These are phyloP conservation scores for Acleris laterana DNA, from an alignment of 2,888 invertebrate genomes.

Conservation along the genomic window DNA sequence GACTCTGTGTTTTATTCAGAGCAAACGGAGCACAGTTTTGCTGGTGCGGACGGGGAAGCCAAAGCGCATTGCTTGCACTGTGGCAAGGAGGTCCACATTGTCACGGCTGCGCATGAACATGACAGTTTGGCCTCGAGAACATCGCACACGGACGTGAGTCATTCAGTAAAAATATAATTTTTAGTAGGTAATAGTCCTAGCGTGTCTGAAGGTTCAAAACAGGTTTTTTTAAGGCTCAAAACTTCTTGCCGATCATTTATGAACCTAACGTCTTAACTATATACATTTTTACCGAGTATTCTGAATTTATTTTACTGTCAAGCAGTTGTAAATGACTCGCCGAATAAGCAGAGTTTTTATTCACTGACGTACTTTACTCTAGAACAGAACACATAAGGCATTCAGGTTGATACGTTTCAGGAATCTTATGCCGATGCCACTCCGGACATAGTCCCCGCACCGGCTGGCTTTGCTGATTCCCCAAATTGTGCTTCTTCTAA, in stretches of 20 bases:
- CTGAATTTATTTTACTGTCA: too few relatives aligned
- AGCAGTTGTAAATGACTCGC: too few relatives aligned
- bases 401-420: constrained; percentile 48
- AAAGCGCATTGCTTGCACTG: constrained; percentile 91
- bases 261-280: too few relatives aligned
- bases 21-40: constrained; percentile 84
- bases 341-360: too few relatives aligned
- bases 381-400: not conserved
- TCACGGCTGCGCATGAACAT: constrained; percentile 79
- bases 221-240: too few relatives aligned
- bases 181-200: too few relatives aligned
- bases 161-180: not conserved
- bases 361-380: not conserved
- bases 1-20: constrained; percentile 96
- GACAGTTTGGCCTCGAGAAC: constrained; percentile 73
- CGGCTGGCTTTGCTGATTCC: constrained; percentile 94
- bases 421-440: constrained; percentile 81
- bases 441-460: constrained; percentile 92
- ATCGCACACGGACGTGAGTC: constrained; percentile 77
- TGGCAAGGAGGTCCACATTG: constrained; percentile 90
- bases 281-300: too few relatives aligned
- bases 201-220: too few relatives aligned
- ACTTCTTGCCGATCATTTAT: too few relatives aligned
- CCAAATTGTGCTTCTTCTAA: constrained; percentile 81
- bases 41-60: constrained; percentile 82